These are phyloP conservation scores for Apogon hyalosoma DNA, from an alignment of 2,797 vertebrate genomes.

Conservation along the genomic window DNA sequence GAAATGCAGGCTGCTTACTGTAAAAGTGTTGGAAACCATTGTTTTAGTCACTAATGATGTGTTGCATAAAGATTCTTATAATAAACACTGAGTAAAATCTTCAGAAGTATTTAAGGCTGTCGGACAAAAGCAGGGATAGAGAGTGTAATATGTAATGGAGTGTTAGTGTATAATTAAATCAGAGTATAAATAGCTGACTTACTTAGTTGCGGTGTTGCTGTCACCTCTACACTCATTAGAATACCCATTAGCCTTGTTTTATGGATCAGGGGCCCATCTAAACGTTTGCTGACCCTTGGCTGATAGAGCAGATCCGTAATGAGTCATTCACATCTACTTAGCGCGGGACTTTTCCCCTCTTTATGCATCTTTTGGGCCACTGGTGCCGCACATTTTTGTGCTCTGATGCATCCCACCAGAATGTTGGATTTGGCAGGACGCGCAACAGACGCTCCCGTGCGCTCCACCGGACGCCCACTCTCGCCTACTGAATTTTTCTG, in stretches of 20 bases:
- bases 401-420: conserved; percentile 59
- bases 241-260: background rate
- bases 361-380: conserved; percentile 19
- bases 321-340: conserved; percentile 44
- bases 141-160: too few relatives aligned
- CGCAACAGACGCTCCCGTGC: conserved; percentile 57
- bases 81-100: too few relatives aligned
- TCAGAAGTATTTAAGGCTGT: too few relatives aligned
- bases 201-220: background rate
- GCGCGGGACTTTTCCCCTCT: conserved; percentile 52
- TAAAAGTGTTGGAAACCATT: too few relatives aligned
- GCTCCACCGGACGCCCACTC: conserved; percentile 68
- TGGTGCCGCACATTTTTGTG: conserved; percentile 55
- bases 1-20: too few relatives aligned
- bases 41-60: too few relatives aligned
- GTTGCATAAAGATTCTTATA: too few relatives aligned
- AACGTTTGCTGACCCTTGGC: conserved; percentile 19
- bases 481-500: conserved; percentile 34
- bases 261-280: background rate
- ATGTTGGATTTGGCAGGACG: conserved; percentile 59
- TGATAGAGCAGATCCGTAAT: conserved; percentile 11
- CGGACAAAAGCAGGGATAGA: too few relatives aligned
- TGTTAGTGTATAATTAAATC: too few relatives aligned
- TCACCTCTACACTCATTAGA: background rate
- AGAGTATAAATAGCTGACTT: too few relatives aligned